phyloP scores from a whole-genome alignment of 2,888 invertebrate species.

The Caprella mutica region DNA sequence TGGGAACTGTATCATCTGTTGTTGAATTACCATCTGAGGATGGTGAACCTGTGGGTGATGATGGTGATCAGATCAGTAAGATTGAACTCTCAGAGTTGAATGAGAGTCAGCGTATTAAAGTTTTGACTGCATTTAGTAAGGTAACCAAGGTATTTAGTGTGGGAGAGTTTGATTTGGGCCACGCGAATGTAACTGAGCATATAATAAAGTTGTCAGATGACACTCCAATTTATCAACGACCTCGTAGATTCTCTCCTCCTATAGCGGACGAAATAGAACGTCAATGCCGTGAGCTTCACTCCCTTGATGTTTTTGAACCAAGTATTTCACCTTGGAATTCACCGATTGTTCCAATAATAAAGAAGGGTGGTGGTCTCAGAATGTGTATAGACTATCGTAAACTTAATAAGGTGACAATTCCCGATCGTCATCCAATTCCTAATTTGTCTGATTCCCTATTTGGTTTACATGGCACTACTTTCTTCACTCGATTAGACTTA shows the following conservation, averaged over 20 bases:
- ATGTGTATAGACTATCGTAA: not conserved
- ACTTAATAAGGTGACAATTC: not conserved
- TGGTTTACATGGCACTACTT: no score
- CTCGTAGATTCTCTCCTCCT: not conserved
- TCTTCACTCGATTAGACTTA: not conserved
- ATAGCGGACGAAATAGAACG: not conserved
- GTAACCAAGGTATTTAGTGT: slow-evolving; percentile 6
- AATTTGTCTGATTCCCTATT: slow-evolving; percentile 3
- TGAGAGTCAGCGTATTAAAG: no score
- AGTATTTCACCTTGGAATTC: not conserved
- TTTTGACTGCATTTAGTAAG: no score
- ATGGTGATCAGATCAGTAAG: no score
- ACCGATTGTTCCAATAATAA: not conserved
- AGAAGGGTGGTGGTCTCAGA: not conserved
- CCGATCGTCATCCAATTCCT: not conserved
- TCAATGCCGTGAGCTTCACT: not conserved
- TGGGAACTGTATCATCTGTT: no score
- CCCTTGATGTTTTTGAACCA: not conserved
- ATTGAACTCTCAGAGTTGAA: no score
- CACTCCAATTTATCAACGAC: slow-evolving; percentile 2
- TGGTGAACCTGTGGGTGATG: no score
- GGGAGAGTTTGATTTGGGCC: not conserved
- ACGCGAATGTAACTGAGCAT: not conserved
- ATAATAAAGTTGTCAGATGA: not conserved
- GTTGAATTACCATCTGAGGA: no score